Evolutionary conservation across 2,888 invertebrate species (phyloP), one percentile per base, ranked within the genome.

Genomic region (Lamproptera curius): DNA sequence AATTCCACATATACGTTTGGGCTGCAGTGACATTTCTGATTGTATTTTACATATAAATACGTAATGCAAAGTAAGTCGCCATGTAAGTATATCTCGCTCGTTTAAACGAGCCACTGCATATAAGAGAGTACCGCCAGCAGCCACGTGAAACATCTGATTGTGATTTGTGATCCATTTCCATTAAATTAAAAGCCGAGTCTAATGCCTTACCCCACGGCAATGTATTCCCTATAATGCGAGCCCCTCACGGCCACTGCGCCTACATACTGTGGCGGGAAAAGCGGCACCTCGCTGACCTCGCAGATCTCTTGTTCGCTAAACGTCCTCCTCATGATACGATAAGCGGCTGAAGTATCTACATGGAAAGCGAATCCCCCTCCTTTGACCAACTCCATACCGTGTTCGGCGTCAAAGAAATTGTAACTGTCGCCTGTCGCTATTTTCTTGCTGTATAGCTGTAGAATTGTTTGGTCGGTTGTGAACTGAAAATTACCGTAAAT

Each of bases 361-460:
- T 93, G 92, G 69, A 92, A 93, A 0, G 93, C 94, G 63, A 91
- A 93, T 1, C 90, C 92, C 1, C 93, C 93, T 20, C 76, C 70
- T 63, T 89, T 89, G 0, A 93, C 91, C 55, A 88, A 67, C 0
- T 73, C 70, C 65, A 93, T 78, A 9, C 93, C 93, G 38, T 85
- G 71, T 4, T 80, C 82, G 0, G 91, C 81, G 9, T 81, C 63
- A 47, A 88, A 87, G 72, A 90, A 91, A 55, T 90, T 89, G 28
- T 74, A 56, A 0, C 61, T 56, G 0, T 61, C 57, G 0, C 53
- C 52, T 1, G 69, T 66, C 1, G 65, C 68, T 17, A 93, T 88
- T 74, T 92, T 93, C 55, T 80, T 89, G 9, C 86, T 72, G 64
- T 90, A 92, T 16, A 93, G 72, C 55, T 90, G 77, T 49, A 89